phyloP scores from a whole-genome alignment of 2,797 vertebrate species.

The Triplophysa yarkandensis region DNA sequence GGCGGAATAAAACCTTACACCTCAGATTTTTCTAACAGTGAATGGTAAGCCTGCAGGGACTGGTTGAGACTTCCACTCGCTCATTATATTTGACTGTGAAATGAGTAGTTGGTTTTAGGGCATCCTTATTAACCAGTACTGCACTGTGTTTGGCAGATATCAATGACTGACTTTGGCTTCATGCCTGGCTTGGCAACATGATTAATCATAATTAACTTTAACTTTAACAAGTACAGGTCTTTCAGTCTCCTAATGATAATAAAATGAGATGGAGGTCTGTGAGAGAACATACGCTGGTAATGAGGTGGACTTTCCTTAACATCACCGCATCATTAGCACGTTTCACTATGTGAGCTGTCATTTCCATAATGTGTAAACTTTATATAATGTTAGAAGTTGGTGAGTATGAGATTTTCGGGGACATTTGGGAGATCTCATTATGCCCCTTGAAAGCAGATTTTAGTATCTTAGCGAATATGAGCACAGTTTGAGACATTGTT shows the following conservation, averaged over 20 bases:
- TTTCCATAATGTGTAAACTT: background rate
- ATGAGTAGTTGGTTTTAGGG: slow-evolving; percentile 57
- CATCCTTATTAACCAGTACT: slow-evolving; percentile 62
- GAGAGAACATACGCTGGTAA: slow-evolving; percentile 29
- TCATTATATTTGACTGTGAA: slow-evolving; percentile 54
- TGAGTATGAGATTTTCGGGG: background rate
- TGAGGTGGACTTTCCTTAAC: slow-evolving; percentile 31
- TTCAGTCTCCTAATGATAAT: slow-evolving; percentile 58
- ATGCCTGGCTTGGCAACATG: slow-evolving; percentile 52
- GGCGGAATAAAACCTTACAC: background rate
- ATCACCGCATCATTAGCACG: slow-evolving; percentile 22
- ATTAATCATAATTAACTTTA: slow-evolving; percentile 56
- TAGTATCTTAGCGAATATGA: too few relatives aligned
- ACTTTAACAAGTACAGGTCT: slow-evolving; percentile 36
- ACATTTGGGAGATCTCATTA: too few relatives aligned
- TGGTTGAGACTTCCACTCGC: slow-evolving; percentile 44
- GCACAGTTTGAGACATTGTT: too few relatives aligned
- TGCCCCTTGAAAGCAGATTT: too few relatives aligned
- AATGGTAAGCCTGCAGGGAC: background rate
- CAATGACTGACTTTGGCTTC: slow-evolving; percentile 57
- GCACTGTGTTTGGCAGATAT: slow-evolving; percentile 56
- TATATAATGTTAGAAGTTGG: background rate
- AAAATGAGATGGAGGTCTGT: slow-evolving; percentile 46
- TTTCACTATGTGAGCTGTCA: background rate
- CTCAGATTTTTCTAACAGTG: background rate